A percentile compares a stretch with the other conserved stretches of the same genome.
phyloP scores from a whole-genome alignment of 2,113 vertebrate genomes.

The Nesogale talazaci region DNA sequence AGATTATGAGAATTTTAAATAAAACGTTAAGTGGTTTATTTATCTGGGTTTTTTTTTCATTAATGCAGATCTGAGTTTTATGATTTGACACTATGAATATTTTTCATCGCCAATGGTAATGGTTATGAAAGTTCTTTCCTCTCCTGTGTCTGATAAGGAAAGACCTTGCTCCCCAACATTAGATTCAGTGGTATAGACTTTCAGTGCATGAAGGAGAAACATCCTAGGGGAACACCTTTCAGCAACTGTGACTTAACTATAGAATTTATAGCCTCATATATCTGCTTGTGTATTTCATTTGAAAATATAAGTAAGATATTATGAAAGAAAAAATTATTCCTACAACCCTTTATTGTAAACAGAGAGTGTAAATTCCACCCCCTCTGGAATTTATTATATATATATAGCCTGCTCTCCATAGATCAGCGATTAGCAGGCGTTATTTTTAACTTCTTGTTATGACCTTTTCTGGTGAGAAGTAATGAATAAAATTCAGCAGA shows the following conservation, averaged over 20 bases:
- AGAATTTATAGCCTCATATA: background rate
- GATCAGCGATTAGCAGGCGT: conserved; percentile 26
- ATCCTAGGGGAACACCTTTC: background rate
- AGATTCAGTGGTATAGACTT: conserved; percentile 34
- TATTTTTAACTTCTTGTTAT: conserved; percentile 70
- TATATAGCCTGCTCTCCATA: conserved; percentile 19
- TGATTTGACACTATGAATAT: background rate
- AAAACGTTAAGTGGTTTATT: background rate
- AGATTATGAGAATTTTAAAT: background rate
- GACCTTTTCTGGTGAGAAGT: conserved; percentile 60
- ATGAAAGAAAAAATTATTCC: conserved; percentile 16
- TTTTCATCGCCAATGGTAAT: background rate
- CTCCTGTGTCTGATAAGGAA: background rate
- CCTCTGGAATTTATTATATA: conserved; percentile 22
- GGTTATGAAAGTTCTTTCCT: conserved; percentile 22
- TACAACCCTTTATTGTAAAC: conserved; percentile 32
- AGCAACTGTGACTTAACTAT: background rate
- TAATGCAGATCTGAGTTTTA: background rate
- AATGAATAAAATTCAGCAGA: conserved; percentile 62
- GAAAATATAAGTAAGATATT: background rate
- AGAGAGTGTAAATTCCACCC: conserved; percentile 15
- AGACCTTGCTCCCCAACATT: background rate
- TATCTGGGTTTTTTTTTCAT: background rate
- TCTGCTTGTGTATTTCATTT: conserved; percentile 29
- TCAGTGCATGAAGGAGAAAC: conserved; percentile 7